These are phyloP conservation scores for Apomyelois bistriatella DNA, from an alignment of 2,888 invertebrate genomes.

Conservation along the genomic window DNA sequence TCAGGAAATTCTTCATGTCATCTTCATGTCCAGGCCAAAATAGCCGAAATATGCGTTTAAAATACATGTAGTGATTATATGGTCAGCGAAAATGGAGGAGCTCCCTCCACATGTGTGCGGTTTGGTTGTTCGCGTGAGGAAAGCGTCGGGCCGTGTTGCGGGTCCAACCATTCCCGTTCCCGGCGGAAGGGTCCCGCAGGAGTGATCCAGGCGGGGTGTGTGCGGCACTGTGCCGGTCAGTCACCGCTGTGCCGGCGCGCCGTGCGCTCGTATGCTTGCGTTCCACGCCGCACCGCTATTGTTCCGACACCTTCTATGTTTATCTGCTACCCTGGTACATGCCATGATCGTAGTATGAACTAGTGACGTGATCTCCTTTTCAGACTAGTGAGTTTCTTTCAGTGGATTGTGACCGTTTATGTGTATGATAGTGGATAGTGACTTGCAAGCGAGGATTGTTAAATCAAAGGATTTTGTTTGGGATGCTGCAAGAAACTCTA, in stretches of 20 bases:
- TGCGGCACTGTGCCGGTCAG: constrained; percentile 77
- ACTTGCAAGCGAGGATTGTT: constrained; percentile 57
- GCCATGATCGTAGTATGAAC: constrained; percentile 55
- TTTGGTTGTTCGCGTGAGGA: constrained; percentile 46
- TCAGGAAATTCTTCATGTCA: not conserved
- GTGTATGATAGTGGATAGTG: constrained; percentile 64
- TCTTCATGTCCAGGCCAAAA: no score
- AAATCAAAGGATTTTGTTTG: constrained; percentile 51
- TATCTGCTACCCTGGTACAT: constrained; percentile 58
- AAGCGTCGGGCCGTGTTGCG: constrained; percentile 38
- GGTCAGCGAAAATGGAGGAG: constrained; percentile 29
- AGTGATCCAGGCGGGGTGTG: constrained; percentile 65
- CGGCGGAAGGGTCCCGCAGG: constrained; percentile 74
- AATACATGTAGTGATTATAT: no score
- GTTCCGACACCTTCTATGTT: constrained; percentile 56
- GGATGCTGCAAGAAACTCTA: constrained; percentile 41
- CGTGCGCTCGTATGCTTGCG: constrained; percentile 58
- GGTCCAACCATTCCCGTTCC: constrained; percentile 47
- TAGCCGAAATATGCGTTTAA: no score
- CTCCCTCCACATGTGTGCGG: constrained; percentile 24
- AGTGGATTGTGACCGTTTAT: constrained; percentile 67
- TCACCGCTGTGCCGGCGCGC: constrained; percentile 74
- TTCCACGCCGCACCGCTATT: constrained; percentile 41
- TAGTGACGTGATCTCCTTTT: constrained; percentile 55
- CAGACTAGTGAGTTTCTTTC: constrained; percentile 42